A percentile compares a stretch with the other conserved stretches of the same genome.
phyloP scores from a whole-genome alignment of 2,888 invertebrate genomes.

The Leptopilina myrica region DNA sequence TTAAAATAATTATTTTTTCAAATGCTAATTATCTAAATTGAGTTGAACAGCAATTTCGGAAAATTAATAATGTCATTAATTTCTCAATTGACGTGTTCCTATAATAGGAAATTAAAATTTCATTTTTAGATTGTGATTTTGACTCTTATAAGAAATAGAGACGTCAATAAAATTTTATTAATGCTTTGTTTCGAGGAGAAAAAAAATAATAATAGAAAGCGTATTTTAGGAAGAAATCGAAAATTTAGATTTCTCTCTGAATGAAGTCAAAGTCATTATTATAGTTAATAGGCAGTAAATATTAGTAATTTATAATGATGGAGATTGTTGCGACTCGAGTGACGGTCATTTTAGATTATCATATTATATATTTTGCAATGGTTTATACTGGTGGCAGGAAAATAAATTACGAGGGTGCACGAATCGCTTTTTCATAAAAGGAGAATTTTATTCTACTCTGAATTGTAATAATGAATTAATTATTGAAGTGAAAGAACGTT shows the following conservation, averaged over 20 bases:
- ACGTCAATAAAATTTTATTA: background rate
- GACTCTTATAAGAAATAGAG: background rate
- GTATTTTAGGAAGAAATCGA: background rate
- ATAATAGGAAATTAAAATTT: background rate
- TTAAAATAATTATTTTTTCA: too few relatives aligned
- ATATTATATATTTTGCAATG: constrained; percentile 31
- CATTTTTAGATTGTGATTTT: background rate
- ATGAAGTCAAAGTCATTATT: background rate
- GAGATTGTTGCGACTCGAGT: constrained; percentile 17
- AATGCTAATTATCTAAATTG: too few relatives aligned
- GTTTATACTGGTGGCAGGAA: constrained; percentile 13
- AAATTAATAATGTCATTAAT: background rate
- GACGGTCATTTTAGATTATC: constrained; percentile 24
- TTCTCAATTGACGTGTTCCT: background rate
- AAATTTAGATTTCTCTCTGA: background rate
- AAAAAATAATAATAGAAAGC: background rate
- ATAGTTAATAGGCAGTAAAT: constrained; percentile 22
- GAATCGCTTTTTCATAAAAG: constrained; percentile 17
- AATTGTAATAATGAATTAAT: too few relatives aligned
- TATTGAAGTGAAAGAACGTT: too few relatives aligned
- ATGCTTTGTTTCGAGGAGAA: background rate
- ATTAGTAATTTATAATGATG: constrained; percentile 31
- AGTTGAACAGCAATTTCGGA: too few relatives aligned
- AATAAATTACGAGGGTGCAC: constrained; percentile 24
- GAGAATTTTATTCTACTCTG: background rate